Percentiles rank a stretch among this genome's conserved stretches.
phyloP scores from a whole-genome alignment of 2,797 vertebrate genomes.

The Eurystomus glaucurus region DNA sequence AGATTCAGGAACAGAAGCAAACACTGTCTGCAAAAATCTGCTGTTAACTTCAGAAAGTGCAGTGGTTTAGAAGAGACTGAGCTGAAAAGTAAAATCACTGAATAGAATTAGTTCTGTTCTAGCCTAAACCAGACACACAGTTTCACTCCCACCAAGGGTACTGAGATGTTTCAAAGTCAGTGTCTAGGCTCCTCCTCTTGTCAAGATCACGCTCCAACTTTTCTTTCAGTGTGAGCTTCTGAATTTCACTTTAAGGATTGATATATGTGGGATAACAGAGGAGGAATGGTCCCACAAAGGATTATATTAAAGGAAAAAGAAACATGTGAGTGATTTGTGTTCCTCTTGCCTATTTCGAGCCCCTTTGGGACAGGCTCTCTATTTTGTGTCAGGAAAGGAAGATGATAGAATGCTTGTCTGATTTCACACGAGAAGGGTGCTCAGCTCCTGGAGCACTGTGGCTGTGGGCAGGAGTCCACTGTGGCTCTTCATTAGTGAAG shows the following conservation, averaged over 20 bases:
- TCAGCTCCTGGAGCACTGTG: not conserved
- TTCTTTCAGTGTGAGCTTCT: not conserved
- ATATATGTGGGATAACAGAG: not conserved
- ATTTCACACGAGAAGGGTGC: fast-evolving
- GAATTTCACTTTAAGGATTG: not conserved
- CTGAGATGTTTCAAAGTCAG: not conserved
- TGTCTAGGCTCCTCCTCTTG: not conserved
- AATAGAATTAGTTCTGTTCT: not conserved
- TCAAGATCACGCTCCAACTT: not conserved
- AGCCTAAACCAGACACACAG: not conserved
- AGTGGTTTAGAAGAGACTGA: not conserved
- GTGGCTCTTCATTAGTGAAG: not conserved
- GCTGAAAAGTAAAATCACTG: not conserved
- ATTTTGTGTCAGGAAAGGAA: not conserved
- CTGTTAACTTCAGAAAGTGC: not conserved
- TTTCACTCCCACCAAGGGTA: not conserved
- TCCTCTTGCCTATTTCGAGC: not conserved
- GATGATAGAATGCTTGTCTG: not conserved
- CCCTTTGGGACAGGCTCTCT: not conserved
- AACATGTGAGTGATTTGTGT: not conserved
- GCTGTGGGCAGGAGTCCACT: fast-evolving
- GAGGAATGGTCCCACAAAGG: not conserved
- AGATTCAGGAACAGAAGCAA: not conserved
- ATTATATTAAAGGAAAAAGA: not conserved
- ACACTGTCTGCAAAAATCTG: not conserved